These are phyloP conservation scores for Trinectes maculatus DNA, from an alignment of 2,113 vertebrate species.

Conservation along the genomic window DNA sequence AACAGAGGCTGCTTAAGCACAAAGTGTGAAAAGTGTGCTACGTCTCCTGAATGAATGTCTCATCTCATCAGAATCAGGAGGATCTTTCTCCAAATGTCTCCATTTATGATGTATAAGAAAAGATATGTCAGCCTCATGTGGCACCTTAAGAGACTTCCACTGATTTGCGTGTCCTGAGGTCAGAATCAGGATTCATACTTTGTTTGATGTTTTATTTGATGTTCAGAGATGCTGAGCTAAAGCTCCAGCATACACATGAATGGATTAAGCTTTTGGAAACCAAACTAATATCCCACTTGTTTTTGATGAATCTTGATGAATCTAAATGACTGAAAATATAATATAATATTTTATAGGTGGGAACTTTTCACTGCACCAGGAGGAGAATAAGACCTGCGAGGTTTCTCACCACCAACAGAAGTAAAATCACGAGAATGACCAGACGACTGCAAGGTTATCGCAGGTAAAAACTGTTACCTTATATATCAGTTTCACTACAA, in stretches of 20 bases:
- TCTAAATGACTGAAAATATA: background rate
- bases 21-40: background rate
- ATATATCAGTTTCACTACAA: too few species aligned
- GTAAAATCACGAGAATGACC: too few species aligned
- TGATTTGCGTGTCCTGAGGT: background rate
- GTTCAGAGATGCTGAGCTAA: background rate
- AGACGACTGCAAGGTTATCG: too few species aligned
- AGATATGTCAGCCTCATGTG: background rate
- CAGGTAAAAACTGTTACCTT: too few species aligned
- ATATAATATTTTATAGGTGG: background rate
- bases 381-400: background rate
- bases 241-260: background rate
- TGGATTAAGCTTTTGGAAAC: slow-evolving; percentile 4
- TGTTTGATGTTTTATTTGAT: slow-evolving; percentile 5
- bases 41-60: background rate
- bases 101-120: slow-evolving; percentile 9
- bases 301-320: background rate
- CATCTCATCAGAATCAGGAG: background rate
- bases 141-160: background rate
- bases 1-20: slow-evolving; percentile 4
- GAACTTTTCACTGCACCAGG: background rate
- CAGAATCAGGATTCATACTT: background rate
- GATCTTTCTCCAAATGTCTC: background rate
- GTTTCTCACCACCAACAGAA: too few species aligned
- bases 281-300: background rate